Conservation (phyloP, 2,888 invertebrate species). For the Papilio gigon region DNA sequence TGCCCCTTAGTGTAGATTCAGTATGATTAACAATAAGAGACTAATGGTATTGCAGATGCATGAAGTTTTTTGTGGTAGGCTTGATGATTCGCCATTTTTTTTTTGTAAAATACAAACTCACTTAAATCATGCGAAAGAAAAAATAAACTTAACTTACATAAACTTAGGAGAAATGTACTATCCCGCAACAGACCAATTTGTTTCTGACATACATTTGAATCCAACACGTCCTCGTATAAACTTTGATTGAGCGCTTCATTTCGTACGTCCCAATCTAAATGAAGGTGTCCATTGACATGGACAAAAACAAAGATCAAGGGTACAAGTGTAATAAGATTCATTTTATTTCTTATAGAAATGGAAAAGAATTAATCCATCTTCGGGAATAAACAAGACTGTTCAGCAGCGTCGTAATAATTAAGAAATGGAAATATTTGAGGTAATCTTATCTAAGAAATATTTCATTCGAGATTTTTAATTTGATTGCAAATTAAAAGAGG, state of each 20-base stretch:
- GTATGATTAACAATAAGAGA: no score
- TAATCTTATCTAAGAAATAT: neutral
- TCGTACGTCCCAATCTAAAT: constrained; percentile 47
- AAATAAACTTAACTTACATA: constrained; percentile 60
- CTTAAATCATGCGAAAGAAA: neutral
- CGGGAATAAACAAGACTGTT: neutral
- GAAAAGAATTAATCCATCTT: neutral
- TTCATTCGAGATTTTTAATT: neutral
- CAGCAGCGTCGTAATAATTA: neutral
- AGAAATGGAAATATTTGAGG: neutral
- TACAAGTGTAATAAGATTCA: neutral
- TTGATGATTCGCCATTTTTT: no score
- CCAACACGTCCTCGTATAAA: constrained; percentile 61
- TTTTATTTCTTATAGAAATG: neutral
- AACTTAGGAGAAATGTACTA: constrained; percentile 51
- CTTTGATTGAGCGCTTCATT: constrained; percentile 58
- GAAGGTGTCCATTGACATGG: constrained; percentile 4
- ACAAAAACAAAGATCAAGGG: constrained; percentile 5
- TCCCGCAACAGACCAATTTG: constrained; percentile 57
- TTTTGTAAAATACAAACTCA: no score
- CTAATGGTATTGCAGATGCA: no score
- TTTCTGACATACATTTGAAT: constrained; percentile 58
- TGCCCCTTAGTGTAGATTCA: no score
- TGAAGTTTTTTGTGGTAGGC: no score
- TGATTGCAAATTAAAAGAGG: neutral